Evolutionary conservation across 2,113 vertebrate genomes (phyloP).

Genomic region (Chlamydotis undulata): DNA sequence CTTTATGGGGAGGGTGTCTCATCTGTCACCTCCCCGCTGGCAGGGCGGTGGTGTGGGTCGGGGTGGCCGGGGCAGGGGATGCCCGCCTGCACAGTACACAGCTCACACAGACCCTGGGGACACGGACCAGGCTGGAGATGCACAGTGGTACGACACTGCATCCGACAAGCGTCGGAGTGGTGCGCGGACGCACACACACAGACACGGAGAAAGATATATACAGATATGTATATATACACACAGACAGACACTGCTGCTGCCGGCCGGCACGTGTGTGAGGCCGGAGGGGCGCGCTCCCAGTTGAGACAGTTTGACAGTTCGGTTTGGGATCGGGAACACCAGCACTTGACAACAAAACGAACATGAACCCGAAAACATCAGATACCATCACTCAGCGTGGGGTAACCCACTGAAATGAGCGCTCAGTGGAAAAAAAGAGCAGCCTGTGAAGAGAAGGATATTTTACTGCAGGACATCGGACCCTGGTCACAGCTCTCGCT

Average conservation of each 20-base stretch:
- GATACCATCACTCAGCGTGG: slow-evolving; percentile 49
- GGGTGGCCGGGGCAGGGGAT: background rate
- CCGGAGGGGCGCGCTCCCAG: slow-evolving; percentile 14
- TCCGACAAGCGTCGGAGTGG: background rate
- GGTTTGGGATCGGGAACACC: slow-evolving; percentile 50
- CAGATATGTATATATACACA: background rate
- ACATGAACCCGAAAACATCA: slow-evolving; percentile 65
- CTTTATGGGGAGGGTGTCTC: background rate
- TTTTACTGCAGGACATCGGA: slow-evolving; percentile 12
- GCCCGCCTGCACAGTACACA: background rate
- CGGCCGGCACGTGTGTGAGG: background rate
- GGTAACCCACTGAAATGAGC: slow-evolving; percentile 53
- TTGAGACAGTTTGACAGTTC: slow-evolving; percentile 55
- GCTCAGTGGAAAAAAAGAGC: slow-evolving; percentile 26
- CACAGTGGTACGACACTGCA: slow-evolving; percentile 24
- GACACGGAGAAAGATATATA: background rate
- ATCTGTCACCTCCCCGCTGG: fast-evolving
- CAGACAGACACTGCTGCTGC: slow-evolving; percentile 50
- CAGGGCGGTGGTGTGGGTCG: fast-evolving
- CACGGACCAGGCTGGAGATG: slow-evolving; percentile 37
- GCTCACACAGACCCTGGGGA: slow-evolving; percentile 28
- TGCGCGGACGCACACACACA: slow-evolving; percentile 37
- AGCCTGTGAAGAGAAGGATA: slow-evolving; percentile 66
- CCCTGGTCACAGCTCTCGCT: fast-evolving
- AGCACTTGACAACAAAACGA: slow-evolving; percentile 74